These are phyloP conservation scores for Lucinisca nassula DNA, from an alignment of 2,888 invertebrate species.

Conservation along the genomic window DNA sequence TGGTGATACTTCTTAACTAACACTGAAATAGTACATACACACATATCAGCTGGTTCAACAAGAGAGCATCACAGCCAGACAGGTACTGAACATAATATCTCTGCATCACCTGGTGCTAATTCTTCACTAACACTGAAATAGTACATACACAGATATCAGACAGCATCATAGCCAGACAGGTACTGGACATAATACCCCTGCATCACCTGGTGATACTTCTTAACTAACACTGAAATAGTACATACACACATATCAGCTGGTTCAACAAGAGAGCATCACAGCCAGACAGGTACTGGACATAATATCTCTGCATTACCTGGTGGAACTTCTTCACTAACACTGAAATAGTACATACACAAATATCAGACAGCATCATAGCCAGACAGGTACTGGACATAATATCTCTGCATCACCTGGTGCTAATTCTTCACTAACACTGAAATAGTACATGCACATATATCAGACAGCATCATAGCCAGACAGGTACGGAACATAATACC, in stretches of 20 bases:
- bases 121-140: conserved; percentile 95
- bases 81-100: conserved; percentile 99
- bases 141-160: too few relatives aligned
- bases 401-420: conserved; percentile 98
- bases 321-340: conserved; percentile 97
- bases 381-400: conserved; percentile 98
- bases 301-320: conserved; percentile 98
- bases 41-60: conserved; percentile 92
- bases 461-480: conserved; percentile 98
- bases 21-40: too few relatives aligned
- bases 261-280: conserved; percentile 98
- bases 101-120: conserved; percentile 99
- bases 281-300: conserved; percentile 98
- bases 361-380: conserved; percentile 98
- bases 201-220: conserved; percentile 98
- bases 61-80: conserved; percentile 98
- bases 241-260: too few relatives aligned
- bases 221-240: conserved; percentile 92
- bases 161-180: conserved; percentile 98
- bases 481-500: conserved; percentile 99
- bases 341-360: too few relatives aligned
- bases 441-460: too few relatives aligned
- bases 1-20: conserved; percentile 98
- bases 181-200: conserved; percentile 99
- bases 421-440: conserved; percentile 96